Evolutionary conservation across 2,113 vertebrate genomes (phyloP), one percentile per base, ranked within the genome.

Genomic region (Sebastes fasciatus): DNA sequence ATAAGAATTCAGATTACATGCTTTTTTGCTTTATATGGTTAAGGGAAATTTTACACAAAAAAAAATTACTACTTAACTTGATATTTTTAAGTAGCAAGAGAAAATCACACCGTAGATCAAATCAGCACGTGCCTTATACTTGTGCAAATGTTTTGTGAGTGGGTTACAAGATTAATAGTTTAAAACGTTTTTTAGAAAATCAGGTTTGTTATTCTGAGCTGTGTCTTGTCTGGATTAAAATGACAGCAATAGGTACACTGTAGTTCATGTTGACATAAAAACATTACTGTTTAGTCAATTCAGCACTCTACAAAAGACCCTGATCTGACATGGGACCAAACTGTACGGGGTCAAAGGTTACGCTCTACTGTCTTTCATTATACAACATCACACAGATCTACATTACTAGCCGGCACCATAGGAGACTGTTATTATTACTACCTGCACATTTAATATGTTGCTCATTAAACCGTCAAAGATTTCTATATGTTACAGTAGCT

Each of bases 271-370:
- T 71, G 62, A 69, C 49, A 60, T 67, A 61, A 68, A 78, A 52
- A 64, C 60, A 57, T 69, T 61, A 43, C 79, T 65, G 77, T 86
- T 79, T 42, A 43, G 45, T 58, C 23, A 62, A n/a, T 46, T 52
- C 19, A 46, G 23, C 40, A 26, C 64, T 67, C 60, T 17, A n/a
- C 45, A 81, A 48, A 80, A 67, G 74, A 90, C 80, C 83, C 76
- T 74, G 52, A 84, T 90, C 57, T 86, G 74, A 87, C 60, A 82
- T 77, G 94, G 94, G 94, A 94, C 94, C 95, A 94, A 95, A 91
- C 83, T 85, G 60, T 88, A 77, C 64, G 43, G 88, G 84, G 79
- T 90, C 83, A 73, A 84, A 75, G 74, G 46, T 88, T 70, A 61
- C 14, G 42, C 74, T 78, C 26, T 82, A 54, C 34, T 77, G 54